These are phyloP conservation scores for Triops cancriformis DNA, from an alignment of 1,140 invertebrate species.

Conservation along the genomic window DNA sequence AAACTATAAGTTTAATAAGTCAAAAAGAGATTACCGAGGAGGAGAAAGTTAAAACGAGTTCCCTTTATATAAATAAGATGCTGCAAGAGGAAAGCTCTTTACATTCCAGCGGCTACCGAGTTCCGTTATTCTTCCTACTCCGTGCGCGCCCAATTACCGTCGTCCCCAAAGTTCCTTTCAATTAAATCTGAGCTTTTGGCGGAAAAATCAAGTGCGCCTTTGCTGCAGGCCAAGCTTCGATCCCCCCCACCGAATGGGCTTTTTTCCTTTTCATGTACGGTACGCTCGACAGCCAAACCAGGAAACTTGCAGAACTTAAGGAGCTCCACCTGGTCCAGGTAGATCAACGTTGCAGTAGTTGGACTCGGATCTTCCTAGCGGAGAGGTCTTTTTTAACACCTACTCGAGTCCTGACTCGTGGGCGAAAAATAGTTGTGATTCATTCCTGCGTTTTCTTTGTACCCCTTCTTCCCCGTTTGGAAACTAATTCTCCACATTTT, in stretches of 20 bases:
- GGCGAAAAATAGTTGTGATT: neutral
- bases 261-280: neutral
- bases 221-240: neutral
- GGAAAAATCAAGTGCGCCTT: neutral
- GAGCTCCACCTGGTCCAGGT: slow-evolving; percentile 7
- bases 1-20: slow-evolving; percentile 3
- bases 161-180: neutral
- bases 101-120: neutral
- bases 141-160: neutral
- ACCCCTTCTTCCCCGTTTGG: too few relatives aligned
- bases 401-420: neutral
- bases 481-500: too few relatives aligned
- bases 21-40: neutral
- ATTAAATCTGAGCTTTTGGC: neutral
- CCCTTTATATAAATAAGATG: slow-evolving; percentile 11
- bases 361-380: neutral
- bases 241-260: neutral
- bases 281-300: neutral
- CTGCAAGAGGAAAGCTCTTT: neutral
- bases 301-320: neutral
- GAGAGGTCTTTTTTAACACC: neutral
- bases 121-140: neutral
- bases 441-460: neutral
- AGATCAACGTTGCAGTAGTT: neutral
- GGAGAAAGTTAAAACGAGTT: neutral